phyloP scores from a whole-genome alignment of 2,888 invertebrate genomes.

The Cerceris rybyensis region DNA sequence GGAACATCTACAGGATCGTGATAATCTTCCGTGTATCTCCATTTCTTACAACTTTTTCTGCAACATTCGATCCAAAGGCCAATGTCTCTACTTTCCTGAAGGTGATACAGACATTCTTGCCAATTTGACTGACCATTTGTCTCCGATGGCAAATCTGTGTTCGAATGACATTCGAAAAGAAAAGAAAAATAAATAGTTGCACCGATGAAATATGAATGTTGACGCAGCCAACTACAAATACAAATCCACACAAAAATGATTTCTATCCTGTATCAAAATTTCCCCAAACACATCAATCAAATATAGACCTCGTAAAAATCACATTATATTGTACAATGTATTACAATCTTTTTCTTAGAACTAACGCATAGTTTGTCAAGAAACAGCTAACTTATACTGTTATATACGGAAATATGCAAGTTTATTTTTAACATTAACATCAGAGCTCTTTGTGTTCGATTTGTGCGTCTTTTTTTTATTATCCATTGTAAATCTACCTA shows the following conservation, averaged over 20 bases:
- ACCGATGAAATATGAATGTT: background rate
- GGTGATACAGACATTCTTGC: conserved; percentile 74
- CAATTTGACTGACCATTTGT: background rate
- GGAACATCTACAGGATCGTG: conserved; percentile 85
- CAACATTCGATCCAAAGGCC: conserved; percentile 86
- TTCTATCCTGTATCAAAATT: background rate
- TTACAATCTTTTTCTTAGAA: conserved; percentile 45
- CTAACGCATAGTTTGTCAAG: conserved; percentile 38
- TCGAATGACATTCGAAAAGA: conserved; percentile 29
- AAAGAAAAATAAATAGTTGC: conserved; percentile 6
- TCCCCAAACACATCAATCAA: conserved; percentile 12
- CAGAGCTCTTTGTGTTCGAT: conserved; percentile 17
- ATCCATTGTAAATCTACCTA: conserved; percentile 37
- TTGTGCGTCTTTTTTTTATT: conserved; percentile 18
- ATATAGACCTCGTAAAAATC: conserved; percentile 35
- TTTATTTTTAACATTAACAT: conserved; percentile 48
- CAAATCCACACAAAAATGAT: no score
- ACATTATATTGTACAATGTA: conserved; percentile 44
- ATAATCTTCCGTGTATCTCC: conserved; percentile 83
- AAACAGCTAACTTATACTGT: conserved; percentile 49
- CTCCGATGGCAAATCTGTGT: conserved; percentile 1
- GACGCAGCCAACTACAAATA: no score
- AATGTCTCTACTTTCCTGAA: conserved; percentile 82
- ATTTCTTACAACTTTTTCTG: conserved; percentile 82
- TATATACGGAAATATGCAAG: conserved; percentile 69